These are phyloP conservation scores for Oreotrochilus melanogaster DNA, from an alignment of 2,113 vertebrate genomes.

Conservation along the genomic window DNA sequence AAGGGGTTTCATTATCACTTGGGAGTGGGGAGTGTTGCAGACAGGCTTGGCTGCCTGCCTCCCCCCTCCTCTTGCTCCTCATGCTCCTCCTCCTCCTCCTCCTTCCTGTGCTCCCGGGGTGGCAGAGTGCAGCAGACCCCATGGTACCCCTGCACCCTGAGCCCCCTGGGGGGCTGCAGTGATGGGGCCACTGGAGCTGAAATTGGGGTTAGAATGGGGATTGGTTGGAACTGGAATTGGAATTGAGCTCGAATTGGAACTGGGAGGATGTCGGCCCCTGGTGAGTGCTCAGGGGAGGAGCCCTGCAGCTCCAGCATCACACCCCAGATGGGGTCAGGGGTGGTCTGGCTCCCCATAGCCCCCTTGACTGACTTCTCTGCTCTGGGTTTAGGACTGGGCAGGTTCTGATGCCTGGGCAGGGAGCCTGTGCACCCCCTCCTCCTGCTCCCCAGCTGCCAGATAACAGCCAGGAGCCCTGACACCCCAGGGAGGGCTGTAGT, in stretches of 20 bases:
- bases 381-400: not conserved
- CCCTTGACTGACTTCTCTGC: not conserved
- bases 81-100: not conserved
- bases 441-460: not conserved
- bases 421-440: not conserved
- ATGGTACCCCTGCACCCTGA: not conserved
- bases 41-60: not conserved
- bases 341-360: not conserved
- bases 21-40: not conserved
- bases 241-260: not conserved
- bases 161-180: fast-evolving
- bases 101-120: fast-evolving
- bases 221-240: not conserved
- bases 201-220: not conserved
- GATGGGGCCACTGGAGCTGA: not conserved
- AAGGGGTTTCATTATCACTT: not conserved
- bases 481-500: not conserved
- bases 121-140: not conserved
- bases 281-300: not conserved
- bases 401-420: not conserved
- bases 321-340: not conserved
- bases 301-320: fast-evolving
- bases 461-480: not conserved
- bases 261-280: not conserved
- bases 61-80: not conserved